Percentiles rank a stretch among this genome's conserved stretches.
Conservation (phyloP, 1,140 invertebrate genomes). For the Brachionus paranguensis region DNA sequence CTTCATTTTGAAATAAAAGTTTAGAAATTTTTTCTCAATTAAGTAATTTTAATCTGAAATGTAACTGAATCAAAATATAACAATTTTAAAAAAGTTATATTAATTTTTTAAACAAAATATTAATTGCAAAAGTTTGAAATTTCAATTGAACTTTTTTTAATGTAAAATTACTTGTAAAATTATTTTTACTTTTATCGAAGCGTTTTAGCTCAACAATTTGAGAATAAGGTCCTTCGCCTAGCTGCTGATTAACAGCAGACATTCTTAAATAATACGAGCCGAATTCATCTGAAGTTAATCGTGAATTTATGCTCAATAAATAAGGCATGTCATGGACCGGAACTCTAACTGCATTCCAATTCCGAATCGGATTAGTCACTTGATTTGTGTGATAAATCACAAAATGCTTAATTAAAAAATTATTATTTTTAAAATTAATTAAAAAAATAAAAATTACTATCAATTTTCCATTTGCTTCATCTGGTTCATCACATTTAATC, state of each 20-base stretch:
- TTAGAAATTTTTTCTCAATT: no score
- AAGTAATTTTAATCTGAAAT: no score
- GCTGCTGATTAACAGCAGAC: slow-evolving; percentile 13
- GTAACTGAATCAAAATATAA: no score
- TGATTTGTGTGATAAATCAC: slow-evolving; percentile 30
- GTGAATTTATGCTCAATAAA: neutral
- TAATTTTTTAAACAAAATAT: no score
- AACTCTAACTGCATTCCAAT: neutral
- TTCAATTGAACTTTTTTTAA: no score
- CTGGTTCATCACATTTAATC: slow-evolving; percentile 18
- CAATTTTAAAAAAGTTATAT: no score
- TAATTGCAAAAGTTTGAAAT: no score
- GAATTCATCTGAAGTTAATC: neutral
- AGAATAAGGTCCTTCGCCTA: slow-evolving; percentile 31
- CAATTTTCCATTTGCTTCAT: slow-evolving; percentile 30
- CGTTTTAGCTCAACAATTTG: slow-evolving; percentile 3
- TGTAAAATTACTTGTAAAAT: no score
- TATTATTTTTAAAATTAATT: neutral
- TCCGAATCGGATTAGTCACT: slow-evolving; percentile 23
- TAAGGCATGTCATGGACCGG: neutral
- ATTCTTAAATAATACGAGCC: neutral
- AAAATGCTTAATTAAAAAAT: slow-evolving; percentile 4
- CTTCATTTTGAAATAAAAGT: no score
- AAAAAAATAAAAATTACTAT: neutral
- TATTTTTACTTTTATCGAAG: slow-evolving; percentile 20